phyloP scores from a whole-genome alignment of 1,140 invertebrate species.

The Brachionus calyciflorus region DNA sequence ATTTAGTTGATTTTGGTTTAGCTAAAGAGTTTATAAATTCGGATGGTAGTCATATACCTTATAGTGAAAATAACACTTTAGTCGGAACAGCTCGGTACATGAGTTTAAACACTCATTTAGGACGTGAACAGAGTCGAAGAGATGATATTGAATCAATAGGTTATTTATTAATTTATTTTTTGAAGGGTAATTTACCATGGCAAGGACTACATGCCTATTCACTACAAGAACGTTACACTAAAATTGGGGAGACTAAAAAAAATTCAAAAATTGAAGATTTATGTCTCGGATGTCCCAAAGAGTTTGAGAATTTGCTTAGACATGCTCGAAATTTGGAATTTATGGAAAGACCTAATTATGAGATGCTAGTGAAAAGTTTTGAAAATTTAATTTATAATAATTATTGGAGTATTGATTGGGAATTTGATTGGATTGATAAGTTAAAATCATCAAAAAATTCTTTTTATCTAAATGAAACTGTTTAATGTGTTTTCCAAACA shows the following conservation, averaged over 20 bases:
- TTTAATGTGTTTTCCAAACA: too few species aligned
- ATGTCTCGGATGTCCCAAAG: constrained; percentile 46
- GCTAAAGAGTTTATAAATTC: constrained; percentile 62
- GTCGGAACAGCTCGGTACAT: constrained; percentile 94
- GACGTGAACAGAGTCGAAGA: constrained; percentile 61
- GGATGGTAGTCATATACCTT: constrained; percentile 93
- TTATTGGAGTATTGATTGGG: constrained; percentile 18
- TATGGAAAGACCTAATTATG: constrained; percentile 36
- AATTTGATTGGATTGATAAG: constrained; percentile 15
- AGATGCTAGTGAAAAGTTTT: neutral
- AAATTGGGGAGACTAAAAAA: constrained; percentile 47
- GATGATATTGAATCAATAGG: constrained; percentile 53
- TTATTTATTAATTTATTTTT: constrained; percentile 52
- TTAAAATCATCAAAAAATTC: too few species aligned
- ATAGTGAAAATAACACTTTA: constrained; percentile 98
- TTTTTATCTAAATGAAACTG: too few species aligned
- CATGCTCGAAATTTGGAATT: constrained; percentile 27
- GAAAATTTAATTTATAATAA: constrained; percentile 11
- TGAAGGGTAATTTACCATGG: constrained; percentile 52
- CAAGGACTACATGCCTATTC: neutral
- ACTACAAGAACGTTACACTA: constrained; percentile 13
- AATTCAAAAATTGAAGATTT: constrained; percentile 24
- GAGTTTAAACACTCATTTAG: constrained; percentile 99
- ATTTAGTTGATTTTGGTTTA: constrained; percentile 65
- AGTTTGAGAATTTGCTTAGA: constrained; percentile 32